Percentiles rank a stretch among this genome's conserved stretches.
These are phyloP conservation scores for Psittacula echo DNA, from an alignment of 2,797 vertebrate species.

Conservation along the genomic window DNA sequence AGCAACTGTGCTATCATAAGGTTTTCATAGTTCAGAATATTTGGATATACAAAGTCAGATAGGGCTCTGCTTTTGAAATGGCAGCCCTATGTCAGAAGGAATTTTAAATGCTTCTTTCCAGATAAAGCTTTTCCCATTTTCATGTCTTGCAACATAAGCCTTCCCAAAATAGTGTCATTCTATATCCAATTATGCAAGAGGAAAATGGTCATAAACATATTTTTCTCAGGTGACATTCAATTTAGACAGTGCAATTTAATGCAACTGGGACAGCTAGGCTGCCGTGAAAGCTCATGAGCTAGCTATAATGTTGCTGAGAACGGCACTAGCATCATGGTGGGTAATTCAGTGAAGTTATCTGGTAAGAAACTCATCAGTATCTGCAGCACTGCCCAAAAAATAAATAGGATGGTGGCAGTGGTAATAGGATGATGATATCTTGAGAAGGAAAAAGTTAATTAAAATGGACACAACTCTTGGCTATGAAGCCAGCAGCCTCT, in stretches of 20 bases:
- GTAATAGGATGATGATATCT: not conserved
- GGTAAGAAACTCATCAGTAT: not conserved
- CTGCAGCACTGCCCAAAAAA: not conserved
- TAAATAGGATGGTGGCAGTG: not conserved
- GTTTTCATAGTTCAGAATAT: not conserved
- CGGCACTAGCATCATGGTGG: not conserved
- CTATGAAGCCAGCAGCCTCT: not conserved
- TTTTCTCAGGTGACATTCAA: not conserved
- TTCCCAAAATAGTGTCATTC: not conserved
- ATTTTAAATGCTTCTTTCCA: not conserved
- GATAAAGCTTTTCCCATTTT: not conserved
- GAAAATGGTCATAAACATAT: not conserved
- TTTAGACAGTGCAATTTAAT: not conserved
- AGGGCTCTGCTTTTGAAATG: not conserved
- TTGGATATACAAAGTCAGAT: not conserved
- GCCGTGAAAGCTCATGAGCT: not conserved
- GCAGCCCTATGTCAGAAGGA: not conserved
- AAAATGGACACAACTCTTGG: not conserved
- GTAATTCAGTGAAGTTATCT: not conserved
- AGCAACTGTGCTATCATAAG: not conserved
- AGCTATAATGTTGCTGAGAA: not conserved
- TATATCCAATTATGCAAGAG: not conserved
- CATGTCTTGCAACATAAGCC: not conserved
- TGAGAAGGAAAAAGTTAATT: not conserved
- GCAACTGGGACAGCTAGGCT: not conserved